A percentile compares a stretch with the other conserved stretches of the same genome.
phyloP scores from a whole-genome alignment of 2,113 vertebrate genomes.

The Glaucidium brasilianum region DNA sequence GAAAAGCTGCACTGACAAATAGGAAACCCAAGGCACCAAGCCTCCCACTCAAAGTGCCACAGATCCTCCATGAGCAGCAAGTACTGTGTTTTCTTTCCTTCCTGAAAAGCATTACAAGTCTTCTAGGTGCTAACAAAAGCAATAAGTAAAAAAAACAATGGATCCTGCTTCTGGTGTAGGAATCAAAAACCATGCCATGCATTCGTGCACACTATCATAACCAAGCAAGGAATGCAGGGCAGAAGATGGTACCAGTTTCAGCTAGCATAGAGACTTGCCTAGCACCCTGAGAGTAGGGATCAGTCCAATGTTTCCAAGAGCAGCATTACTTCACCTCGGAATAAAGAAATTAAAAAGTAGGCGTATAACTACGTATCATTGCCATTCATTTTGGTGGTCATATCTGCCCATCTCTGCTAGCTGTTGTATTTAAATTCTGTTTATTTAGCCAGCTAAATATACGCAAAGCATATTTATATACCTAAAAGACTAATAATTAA shows the following conservation, averaged over 20 bases:
- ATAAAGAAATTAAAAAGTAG: not conserved
- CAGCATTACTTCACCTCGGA: not conserved
- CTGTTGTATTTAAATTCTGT: not conserved
- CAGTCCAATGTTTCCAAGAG: not conserved
- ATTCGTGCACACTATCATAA: not conserved
- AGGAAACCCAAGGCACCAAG: not conserved
- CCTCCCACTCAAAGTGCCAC: not conserved
- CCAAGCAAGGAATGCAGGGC: not conserved
- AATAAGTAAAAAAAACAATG: not conserved
- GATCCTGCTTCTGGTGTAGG: not conserved
- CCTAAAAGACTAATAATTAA: not conserved
- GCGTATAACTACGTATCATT: not conserved
- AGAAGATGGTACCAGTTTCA: not conserved
- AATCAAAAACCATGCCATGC: not conserved
- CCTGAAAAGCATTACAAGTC: not conserved
- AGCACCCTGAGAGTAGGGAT: not conserved
- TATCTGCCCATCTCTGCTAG: not conserved
- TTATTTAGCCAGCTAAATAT: not conserved
- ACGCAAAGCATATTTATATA: not conserved
- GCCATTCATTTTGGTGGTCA: not conserved
- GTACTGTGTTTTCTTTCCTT: not conserved
- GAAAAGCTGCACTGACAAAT: not conserved
- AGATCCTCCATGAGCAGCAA: rapidly evolving
- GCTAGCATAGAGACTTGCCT: not conserved
- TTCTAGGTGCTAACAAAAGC: not conserved